phyloP scores from a whole-genome alignment of 2,888 invertebrate species.

The Nemurella pictetii region DNA sequence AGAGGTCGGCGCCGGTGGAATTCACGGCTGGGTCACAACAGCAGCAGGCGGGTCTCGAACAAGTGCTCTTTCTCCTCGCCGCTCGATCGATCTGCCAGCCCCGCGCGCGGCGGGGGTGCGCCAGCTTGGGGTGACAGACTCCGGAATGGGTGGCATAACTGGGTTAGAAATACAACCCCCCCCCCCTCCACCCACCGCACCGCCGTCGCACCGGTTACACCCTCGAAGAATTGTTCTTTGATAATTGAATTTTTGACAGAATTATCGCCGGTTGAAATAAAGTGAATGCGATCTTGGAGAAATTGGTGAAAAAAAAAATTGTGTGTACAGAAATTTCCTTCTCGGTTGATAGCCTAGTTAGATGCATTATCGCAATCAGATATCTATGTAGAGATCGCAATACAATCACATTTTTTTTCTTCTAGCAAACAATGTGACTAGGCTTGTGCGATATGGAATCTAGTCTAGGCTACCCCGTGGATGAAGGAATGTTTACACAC shows the following conservation, averaged over 20 bases:
- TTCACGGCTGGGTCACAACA: background rate
- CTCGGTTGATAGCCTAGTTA: background rate
- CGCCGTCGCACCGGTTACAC: too few species aligned
- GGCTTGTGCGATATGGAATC: background rate
- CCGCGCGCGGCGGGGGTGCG: too few species aligned
- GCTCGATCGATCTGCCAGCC: background rate
- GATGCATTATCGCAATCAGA: background rate
- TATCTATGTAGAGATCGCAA: background rate
- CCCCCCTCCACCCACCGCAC: too few species aligned
- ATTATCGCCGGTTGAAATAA: too few species aligned
- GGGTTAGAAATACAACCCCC: background rate
- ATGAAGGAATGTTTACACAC: background rate
- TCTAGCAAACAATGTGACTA: background rate
- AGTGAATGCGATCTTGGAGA: background rate
- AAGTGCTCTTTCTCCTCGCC: background rate
- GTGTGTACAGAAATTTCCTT: background rate
- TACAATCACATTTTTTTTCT: background rate
- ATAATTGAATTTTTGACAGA: too few species aligned
- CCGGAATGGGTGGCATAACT: background rate
- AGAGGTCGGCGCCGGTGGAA: too few species aligned
- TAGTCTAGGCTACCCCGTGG: background rate
- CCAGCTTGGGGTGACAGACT: background rate
- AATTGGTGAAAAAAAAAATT: background rate
- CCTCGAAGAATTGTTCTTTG: too few species aligned
- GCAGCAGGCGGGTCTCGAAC: background rate